Percentiles rank a stretch among this genome's conserved stretches.
phyloP scores from a whole-genome alignment of 1,140 invertebrate species.

The Hetaerina americana region DNA sequence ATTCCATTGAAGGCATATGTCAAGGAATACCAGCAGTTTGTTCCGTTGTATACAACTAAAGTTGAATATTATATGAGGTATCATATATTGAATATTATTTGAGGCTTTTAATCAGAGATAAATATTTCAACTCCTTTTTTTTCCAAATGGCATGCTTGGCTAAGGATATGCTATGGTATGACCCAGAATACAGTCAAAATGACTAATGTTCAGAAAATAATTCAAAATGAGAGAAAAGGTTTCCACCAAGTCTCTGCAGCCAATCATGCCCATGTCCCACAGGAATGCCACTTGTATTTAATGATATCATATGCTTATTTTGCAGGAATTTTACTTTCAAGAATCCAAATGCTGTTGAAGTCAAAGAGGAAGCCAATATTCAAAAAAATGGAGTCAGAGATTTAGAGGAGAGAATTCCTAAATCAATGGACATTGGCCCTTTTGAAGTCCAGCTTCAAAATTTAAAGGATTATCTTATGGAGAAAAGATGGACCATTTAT shows the following conservation, averaged over 20 bases:
- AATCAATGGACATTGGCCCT: conserved; percentile 49
- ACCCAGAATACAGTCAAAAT: too few species aligned
- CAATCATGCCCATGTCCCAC: conserved; percentile 4
- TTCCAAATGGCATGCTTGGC: too few species aligned
- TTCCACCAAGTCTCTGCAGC: too few species aligned
- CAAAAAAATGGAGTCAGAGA: conserved; percentile 38
- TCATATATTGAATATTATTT: conserved; percentile 14
- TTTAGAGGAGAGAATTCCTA: conserved; percentile 37
- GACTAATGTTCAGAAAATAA: too few species aligned
- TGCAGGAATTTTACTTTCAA: conserved; percentile 36
- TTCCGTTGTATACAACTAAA: conserved; percentile 1
- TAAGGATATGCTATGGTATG: too few species aligned
- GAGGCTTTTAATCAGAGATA: neutral
- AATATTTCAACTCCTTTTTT: too few species aligned
- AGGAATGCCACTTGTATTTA: neutral
- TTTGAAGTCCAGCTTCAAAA: conserved; percentile 47
- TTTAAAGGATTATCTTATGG: conserved; percentile 35
- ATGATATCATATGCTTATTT: conserved; percentile 10
- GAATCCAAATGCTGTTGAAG: conserved; percentile 35
- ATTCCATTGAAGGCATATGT: conserved; percentile 47
- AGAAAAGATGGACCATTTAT: conserved; percentile 46
- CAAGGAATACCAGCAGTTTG: conserved; percentile 30
- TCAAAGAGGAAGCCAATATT: conserved; percentile 42
- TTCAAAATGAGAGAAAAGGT: too few species aligned
- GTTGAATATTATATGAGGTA: neutral